phyloP scores from a whole-genome alignment of 30 jellyfish, hydroid and myxozoan species.

The Aurelia sp. region DNA sequence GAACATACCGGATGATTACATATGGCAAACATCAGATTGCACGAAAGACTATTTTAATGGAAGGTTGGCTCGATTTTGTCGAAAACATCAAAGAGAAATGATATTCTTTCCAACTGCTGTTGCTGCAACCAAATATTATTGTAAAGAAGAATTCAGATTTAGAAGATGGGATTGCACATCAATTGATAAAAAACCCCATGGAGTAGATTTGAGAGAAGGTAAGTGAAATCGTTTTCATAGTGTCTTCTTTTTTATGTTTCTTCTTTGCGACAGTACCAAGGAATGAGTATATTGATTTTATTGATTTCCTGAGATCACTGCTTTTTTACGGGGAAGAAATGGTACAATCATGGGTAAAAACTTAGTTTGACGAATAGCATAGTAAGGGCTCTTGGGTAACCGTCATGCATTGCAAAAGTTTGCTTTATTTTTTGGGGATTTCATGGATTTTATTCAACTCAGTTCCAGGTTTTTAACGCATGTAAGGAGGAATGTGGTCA shows the following conservation, averaged over 20 bases:
- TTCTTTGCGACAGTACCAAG: no score
- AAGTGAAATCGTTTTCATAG: neutral
- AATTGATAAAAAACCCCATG: slow-evolving; percentile 25
- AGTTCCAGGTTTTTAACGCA: no score
- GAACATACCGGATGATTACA: slow-evolving; percentile 35
- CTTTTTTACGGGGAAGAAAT: no score
- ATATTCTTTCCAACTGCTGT: slow-evolving; percentile 52
- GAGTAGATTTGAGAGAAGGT: slow-evolving; percentile 70
- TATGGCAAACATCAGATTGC: slow-evolving; percentile 63
- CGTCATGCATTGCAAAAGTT: no score
- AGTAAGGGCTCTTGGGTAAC: no score
- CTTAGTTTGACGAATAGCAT: no score
- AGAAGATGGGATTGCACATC: slow-evolving; percentile 66
- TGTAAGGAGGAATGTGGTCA: no score
- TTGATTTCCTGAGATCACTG: no score
- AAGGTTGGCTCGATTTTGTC: slow-evolving; percentile 50
- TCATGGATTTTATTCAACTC: no score
- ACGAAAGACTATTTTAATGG: slow-evolving; percentile 60
- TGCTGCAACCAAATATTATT: slow-evolving; percentile 49
- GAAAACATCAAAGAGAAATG: slow-evolving; percentile 52
- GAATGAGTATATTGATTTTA: no score
- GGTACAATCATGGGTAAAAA: no score
- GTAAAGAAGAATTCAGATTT: slow-evolving; percentile 55
- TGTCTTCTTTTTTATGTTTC: neutral
- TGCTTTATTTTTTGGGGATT: no score